Percentiles rank a stretch among this genome's conserved stretches.
Conservation (phyloP, 2,888 invertebrate genomes). For the Troides oblongomaculatus region DNA sequence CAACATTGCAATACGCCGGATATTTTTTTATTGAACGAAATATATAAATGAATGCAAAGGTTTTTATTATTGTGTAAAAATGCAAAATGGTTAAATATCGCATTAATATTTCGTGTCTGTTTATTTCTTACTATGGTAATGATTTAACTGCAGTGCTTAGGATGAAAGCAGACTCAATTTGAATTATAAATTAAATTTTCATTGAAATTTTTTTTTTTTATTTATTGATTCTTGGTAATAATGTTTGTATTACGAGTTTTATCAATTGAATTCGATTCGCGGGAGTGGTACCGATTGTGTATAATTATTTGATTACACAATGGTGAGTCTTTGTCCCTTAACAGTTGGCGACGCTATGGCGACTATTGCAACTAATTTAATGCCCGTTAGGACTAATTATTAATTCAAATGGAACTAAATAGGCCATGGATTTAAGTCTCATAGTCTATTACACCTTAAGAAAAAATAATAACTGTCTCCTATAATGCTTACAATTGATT, state of each 20-base stretch:
- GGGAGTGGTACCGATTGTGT: constrained; percentile 42
- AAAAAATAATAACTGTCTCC: not conserved
- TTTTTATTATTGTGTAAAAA: too few relatives aligned
- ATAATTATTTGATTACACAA: constrained; percentile 56
- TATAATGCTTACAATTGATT: too few relatives aligned
- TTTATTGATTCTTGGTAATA: constrained; percentile 3
- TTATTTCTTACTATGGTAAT: too few relatives aligned
- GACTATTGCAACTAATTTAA: constrained; percentile 18
- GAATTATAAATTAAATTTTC: too few relatives aligned
- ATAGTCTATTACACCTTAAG: not conserved
- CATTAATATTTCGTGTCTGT: too few relatives aligned
- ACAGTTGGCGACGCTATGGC: constrained; percentile 22
- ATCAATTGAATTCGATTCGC: constrained; percentile 56
- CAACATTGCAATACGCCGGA: constrained; percentile 1
- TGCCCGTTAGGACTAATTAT: constrained; percentile 29
- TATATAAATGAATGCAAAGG: not conserved
- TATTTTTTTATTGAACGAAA: constrained; percentile 20
- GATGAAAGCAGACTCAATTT: too few relatives aligned
- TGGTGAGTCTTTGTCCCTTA: constrained; percentile 35
- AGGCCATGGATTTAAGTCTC: not conserved
- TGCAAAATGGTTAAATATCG: too few relatives aligned
- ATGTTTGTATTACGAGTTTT: constrained; percentile 8
- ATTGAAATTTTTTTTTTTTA: not conserved
- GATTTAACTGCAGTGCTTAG: too few relatives aligned
- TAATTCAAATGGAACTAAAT: constrained; percentile 35